Base-by-base conservation (phyloP, 2,113 vertebrate genomes). In the Oryzias melastigma region DNA sequence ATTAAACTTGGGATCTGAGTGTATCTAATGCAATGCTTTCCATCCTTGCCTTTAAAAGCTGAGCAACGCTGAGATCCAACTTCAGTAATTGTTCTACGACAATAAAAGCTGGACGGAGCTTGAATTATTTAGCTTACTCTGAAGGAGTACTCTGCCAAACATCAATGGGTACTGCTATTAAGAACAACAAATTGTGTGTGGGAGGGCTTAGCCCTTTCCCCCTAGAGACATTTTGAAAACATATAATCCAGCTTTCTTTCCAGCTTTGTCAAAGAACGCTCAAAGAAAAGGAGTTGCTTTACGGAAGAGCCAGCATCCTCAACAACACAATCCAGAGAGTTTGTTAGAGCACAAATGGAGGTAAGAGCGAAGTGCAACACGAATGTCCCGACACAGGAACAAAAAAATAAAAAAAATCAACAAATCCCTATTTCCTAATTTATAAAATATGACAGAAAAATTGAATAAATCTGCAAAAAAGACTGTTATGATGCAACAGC, bases 1-100 rank as follows among this genome's bases (percentile, higher is more conserved):
- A 81, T 82, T 78, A 82, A 65, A 83, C 78, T 58, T 44, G 6
- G 0, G 52, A 80, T 79, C 69, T 68, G 43, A 73, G 58, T 71
- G 65, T 57, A 62, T 73, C 58, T 47, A 80, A 81, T 80, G 44
- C 45, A 16, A 45, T 45, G 43, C 17, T 45, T 45, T 45, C 43
- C 13, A 5, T 13, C 18, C 17, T 52, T 52, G 14, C 17, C 56
- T 74, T 75, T 74, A 44, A 75, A 65, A 75, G 67, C 64, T 40
- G 56, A 18, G 17, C 40, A 52, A 52, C 52, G 51, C 71, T 29
- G 52, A 59, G 24, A 54, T 71, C 29, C 42, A 50, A 58, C 59
- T 25, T 73, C 29, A 16, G 62, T 71, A 58, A 77, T 77, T 75
- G 62, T 59, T 65, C 53, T 62, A 67, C 68, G 48, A 65, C 64